These are phyloP conservation scores for Ibycter americanus DNA, from an alignment of 2,797 vertebrate species.

Conservation along the genomic window DNA sequence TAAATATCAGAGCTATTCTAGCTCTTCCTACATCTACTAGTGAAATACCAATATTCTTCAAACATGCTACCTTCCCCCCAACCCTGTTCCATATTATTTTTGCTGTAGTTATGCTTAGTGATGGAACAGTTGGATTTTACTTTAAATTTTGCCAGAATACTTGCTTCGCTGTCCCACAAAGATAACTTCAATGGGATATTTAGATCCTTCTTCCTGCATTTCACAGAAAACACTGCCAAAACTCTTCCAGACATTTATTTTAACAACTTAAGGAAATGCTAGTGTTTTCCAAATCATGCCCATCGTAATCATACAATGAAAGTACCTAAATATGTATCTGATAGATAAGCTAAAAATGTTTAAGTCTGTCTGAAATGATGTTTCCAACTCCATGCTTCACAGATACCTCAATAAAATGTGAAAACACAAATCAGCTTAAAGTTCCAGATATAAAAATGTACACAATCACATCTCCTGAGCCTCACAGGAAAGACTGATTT, in stretches of 20 bases:
- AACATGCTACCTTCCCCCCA: fast-evolving
- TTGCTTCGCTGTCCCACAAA: not conserved
- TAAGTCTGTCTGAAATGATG: not conserved
- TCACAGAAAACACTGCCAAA: not conserved
- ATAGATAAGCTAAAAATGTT: not conserved
- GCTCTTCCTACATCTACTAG: not conserved
- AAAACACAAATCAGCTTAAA: not conserved
- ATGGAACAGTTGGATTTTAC: not conserved
- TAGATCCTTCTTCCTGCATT: not conserved
- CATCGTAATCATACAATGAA: not conserved
- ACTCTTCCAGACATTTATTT: not conserved
- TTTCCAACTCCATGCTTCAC: not conserved
- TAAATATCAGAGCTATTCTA: not conserved
- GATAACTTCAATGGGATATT: not conserved
- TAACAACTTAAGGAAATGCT: not conserved
- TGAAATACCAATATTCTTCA: not conserved
- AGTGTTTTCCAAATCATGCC: not conserved
- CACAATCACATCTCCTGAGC: not conserved
- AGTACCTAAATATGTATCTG: not conserved
- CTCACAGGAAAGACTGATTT: not conserved
- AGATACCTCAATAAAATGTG: not conserved
- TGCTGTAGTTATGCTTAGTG: not conserved
- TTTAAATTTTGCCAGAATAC: not conserved
- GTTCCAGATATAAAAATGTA: not conserved
- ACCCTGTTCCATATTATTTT: not conserved